Evolutionary conservation across 1,140 invertebrate species (phyloP), one percentile per base, ranked within the genome.

Genomic region (Lepidurus arcticus): DNA sequence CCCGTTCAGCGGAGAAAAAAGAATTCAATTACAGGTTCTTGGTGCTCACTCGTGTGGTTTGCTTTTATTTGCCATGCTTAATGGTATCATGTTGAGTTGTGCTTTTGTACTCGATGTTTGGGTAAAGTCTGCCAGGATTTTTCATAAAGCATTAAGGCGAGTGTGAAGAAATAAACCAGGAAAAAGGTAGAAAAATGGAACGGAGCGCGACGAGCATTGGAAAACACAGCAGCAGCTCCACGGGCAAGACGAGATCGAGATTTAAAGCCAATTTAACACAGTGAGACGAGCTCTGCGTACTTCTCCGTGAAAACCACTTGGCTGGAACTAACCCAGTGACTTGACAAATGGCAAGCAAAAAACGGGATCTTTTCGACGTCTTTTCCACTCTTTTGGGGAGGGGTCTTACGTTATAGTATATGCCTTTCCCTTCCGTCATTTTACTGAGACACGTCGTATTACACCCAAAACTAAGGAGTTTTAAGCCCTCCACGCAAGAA

Each of bases 181-280:
- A 34, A 34, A 34, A 34, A 34, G 45, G 34, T 11, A 47, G 45
- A 47, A 65, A 65, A 65, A 65, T 7, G 9, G 53, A 65, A 16
- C 8, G 9, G 53, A 65, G 13, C 53, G 53, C 13, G 53, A 65
- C 8, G 53, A 16, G 53, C 16, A 65, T 65, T 21, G 13, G 21
- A 65, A 65, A 65, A n/a, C 34, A 34, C 34, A 34, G 21, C 53
- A 65, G 53, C 53, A 65, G 13, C 13, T 65, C 53, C 53, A 5
- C n/a, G 53, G 21, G 21, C 53, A 65, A 65, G 53, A 13, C 53
- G 6, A 65, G 53, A 65, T 65, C 53, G 1, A 65, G 53, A 65
- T 65, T 65, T 65, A 65, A 65, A 65, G 53, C 53, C 53, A 65
- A 65, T 65, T 65, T 65, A 65, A 65, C 53, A 65, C 53, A 65